A percentile compares a stretch with the other conserved stretches of the same genome.
phyloP scores from a whole-genome alignment of 2,888 invertebrate species.

The Ellobium chinense region DNA sequence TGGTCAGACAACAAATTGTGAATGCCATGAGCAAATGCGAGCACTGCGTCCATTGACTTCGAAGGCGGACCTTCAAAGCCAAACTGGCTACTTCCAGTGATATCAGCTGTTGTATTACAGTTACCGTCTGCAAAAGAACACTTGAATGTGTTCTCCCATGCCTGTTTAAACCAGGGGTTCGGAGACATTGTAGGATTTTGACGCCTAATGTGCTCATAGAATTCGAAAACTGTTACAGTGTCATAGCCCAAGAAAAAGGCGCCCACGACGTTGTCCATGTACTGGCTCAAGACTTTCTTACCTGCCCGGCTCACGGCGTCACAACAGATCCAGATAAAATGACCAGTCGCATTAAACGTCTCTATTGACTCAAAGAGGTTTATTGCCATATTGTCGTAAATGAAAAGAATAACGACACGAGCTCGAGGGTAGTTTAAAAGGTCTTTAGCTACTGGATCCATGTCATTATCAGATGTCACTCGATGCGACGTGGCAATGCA shows the following conservation, averaged over 20 bases:
- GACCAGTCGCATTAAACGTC: constrained; percentile 41
- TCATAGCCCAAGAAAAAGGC: constrained; percentile 55
- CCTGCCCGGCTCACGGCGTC: constrained; percentile 56
- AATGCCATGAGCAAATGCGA: constrained; percentile 25
- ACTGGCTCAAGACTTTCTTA: constrained; percentile 45
- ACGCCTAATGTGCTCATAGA: constrained; percentile 58
- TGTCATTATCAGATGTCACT: constrained; percentile 16
- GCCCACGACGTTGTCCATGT: constrained; percentile 56
- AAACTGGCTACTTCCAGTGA: not conserved
- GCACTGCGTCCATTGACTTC: constrained; percentile 12
- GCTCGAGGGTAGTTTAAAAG: constrained; percentile 47
- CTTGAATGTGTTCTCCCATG: constrained; percentile 55
- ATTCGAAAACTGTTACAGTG: constrained; percentile 45
- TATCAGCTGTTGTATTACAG: not conserved
- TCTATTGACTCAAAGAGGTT: constrained; percentile 52
- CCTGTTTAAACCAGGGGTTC: constrained; percentile 64
- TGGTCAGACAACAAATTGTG: constrained; percentile 6
- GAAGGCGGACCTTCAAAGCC: not conserved
- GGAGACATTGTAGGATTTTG: constrained; percentile 47
- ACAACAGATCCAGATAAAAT: constrained; percentile 66
- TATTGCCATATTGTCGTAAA: constrained; percentile 55
- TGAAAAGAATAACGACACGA: constrained; percentile 61
- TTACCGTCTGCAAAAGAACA: constrained; percentile 43
- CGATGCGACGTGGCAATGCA: constrained; percentile 58
- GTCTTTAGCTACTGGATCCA: constrained; percentile 36